Conservation (phyloP, 2,113 vertebrate species). For the Hylia prasina region DNA sequence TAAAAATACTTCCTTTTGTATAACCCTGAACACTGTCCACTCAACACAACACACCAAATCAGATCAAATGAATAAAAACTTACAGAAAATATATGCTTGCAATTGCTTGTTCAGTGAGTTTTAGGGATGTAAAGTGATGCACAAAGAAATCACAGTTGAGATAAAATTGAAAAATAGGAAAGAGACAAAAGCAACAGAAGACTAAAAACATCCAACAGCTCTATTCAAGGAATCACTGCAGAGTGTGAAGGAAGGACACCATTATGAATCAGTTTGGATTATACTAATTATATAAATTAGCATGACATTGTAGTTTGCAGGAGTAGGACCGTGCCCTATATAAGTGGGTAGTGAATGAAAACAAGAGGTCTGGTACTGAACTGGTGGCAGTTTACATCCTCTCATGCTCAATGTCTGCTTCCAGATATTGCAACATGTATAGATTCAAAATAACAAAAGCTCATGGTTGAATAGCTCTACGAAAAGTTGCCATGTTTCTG, state of each 20-base stretch:
- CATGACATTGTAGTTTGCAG: not conserved
- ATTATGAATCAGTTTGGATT: not conserved
- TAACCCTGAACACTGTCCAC: not conserved
- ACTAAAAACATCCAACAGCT: not conserved
- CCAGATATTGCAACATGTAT: not conserved
- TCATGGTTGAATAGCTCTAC: not conserved
- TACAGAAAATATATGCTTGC: not conserved
- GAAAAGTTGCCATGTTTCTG: not conserved
- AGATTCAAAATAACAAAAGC: not conserved
- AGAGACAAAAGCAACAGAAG: not conserved
- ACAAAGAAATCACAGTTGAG: not conserved
- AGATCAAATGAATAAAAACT: not conserved
- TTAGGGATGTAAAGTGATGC: not conserved
- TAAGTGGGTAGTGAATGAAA: not conserved
- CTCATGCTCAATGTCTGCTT: not conserved
- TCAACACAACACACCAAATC: not conserved
- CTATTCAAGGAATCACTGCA: not conserved
- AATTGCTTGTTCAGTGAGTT: not conserved
- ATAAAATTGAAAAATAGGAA: not conserved
- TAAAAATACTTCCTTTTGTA: not conserved
- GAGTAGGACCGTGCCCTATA: not conserved
- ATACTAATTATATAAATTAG: not conserved
- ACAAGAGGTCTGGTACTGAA: not conserved
- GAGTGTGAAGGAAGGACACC: not conserved
- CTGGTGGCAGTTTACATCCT: not conserved